Base-by-base conservation (phyloP, 2,797 vertebrate genomes). In the Bufotes viridis region DNA sequence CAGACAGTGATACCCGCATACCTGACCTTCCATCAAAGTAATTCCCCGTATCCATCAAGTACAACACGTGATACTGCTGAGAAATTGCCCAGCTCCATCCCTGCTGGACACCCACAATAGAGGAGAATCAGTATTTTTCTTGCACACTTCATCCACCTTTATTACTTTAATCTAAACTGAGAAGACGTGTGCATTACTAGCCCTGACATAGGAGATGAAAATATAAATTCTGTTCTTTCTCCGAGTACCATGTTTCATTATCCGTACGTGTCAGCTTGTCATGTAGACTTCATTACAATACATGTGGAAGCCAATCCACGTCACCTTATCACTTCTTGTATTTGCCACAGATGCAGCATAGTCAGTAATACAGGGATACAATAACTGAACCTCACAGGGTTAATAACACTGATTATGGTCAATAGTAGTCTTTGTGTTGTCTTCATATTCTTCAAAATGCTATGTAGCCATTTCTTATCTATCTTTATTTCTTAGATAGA, bases 161-260 rank as follows among this genome's bases (percentile, higher is more conserved):
- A 74, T 85, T 88, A 74, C 78, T 26, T 74, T 49, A 49, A 42
- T 74, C 72, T 75, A 20, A 76, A 55, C 74, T 13, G 26, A 34
- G 74, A 34, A 85, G 78, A 63, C 42, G 42, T 85, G 49, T 85
- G 57, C 20, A 81, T 80, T 70, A 70, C 69, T 82, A n/a, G 58
- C 78, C 78, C 81, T 86, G 78, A 80, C 58, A 67, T 85, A 74
- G n/a, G 20, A 65, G 86, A 89, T 89, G 58, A 72, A 75, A 74
- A 78, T 70, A 58, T 61, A n/a, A 70, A 74, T 85, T 74, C 67
- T 67, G 87, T 55, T 81, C 69, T 81, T 57, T 63, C 24, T 76
- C 51, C 49, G 26, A 82, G 75, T 69, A 22, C 63, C 63, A 75
- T 57, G 78, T 81, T 89, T 85, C 78, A 89, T 89, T 88, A 86